These are phyloP conservation scores for Sebastes kiyomatsui DNA, from an alignment of 2,797 vertebrate species.

Conservation along the genomic window DNA sequence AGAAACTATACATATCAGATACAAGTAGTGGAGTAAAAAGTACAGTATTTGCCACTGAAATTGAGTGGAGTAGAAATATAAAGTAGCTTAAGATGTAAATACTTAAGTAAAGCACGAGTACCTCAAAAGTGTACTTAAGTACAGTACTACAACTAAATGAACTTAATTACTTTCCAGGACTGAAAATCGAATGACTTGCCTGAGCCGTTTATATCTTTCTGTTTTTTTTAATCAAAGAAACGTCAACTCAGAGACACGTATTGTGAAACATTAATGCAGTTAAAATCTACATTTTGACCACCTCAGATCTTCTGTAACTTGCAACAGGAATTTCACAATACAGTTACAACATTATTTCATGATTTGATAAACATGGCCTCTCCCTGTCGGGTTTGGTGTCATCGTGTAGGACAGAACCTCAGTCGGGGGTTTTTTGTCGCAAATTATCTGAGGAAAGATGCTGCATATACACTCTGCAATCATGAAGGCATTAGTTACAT, in stretches of 20 bases:
- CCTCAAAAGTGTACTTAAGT: not conserved
- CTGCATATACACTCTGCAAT: conserved; percentile 32
- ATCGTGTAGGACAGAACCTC: conserved; percentile 14
- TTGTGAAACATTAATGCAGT: not conserved
- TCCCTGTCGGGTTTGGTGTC: conserved; percentile 7
- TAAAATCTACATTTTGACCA: not conserved
- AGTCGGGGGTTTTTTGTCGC: not conserved
- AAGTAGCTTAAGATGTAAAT: not conserved
- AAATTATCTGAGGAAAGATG: conserved; percentile 42
- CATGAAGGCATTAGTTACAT: conserved; percentile 48
- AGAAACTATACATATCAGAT: not conserved
- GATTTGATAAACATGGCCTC: conserved; percentile 30
- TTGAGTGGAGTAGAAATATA: not conserved
- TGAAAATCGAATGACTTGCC: not conserved
- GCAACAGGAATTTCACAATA: not conserved
- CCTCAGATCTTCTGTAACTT: not conserved
- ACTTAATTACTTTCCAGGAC: not conserved
- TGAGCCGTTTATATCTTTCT: not conserved
- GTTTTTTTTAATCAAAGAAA: not conserved
- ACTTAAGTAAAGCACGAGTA: not conserved
- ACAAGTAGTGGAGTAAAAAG: not conserved
- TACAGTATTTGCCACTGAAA: not conserved
- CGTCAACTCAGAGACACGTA: not conserved
- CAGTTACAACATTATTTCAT: not conserved
- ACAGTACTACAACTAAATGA: not conserved